Evolutionary conservation across 1,140 invertebrate genomes (phyloP).

Genomic region (Plutomurus gul): DNA sequence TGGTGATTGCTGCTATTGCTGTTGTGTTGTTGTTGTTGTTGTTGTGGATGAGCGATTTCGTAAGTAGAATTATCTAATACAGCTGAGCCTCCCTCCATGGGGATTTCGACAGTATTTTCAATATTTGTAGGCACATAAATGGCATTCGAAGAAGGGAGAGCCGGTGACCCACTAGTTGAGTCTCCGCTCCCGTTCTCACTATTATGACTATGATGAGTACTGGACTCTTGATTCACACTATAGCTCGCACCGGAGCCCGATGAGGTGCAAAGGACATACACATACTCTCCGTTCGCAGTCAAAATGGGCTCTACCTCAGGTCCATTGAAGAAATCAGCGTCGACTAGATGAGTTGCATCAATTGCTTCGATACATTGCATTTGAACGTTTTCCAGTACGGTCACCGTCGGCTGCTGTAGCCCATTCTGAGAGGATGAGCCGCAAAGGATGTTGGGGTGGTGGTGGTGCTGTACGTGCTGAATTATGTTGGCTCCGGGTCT

Average conservation of each 20-base stretch:
- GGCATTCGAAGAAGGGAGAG: conserved; percentile 1
- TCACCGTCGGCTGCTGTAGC: not conserved
- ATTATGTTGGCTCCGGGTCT: not conserved
- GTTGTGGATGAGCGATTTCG: not conserved
- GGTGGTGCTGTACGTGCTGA: conserved; percentile 36
- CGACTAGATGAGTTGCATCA: conserved; percentile 2
- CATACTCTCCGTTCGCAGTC: conserved; percentile 37
- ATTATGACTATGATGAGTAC: not conserved
- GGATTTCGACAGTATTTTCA: conserved; percentile 32
- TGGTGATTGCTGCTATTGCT: not conserved
- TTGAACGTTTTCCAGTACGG: conserved; percentile 37
- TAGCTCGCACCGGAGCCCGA: not conserved
- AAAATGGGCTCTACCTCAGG: conserved; percentile 3
- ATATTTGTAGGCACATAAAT: conserved; percentile 38
- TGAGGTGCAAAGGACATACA: conserved; percentile 36
- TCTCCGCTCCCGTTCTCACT: not conserved
- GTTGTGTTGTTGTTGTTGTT: not conserved
- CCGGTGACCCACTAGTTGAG: not conserved
- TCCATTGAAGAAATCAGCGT: not conserved
- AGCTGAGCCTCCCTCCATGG: conserved; percentile 16
- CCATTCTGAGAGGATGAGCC: not conserved
- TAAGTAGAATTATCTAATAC: conserved; percentile 1
- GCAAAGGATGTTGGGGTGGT: not conserved
- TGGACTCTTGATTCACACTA: conserved; percentile 3
- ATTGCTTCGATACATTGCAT: conserved; percentile 35